These are phyloP conservation scores for Chironomus striatipennis DNA, from an alignment of 1,140 invertebrate genomes.

Conservation along the genomic window DNA sequence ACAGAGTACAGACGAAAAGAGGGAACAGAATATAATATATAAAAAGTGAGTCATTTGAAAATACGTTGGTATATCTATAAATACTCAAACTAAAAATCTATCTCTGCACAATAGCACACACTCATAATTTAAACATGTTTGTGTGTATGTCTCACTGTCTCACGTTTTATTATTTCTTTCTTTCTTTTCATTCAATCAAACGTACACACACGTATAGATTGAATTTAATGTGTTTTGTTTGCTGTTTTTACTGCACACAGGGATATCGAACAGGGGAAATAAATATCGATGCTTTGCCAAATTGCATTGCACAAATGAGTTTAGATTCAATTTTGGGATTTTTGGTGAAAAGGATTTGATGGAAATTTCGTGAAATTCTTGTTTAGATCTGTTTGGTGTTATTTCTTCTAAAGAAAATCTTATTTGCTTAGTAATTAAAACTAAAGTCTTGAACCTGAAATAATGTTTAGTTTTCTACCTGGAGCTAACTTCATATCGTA, in stretches of 20 bases:
- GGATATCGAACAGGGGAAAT: not conserved
- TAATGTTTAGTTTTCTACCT: no score
- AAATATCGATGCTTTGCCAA: not conserved
- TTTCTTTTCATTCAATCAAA: not conserved
- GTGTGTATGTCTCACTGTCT: not conserved
- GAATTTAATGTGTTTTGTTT: not conserved
- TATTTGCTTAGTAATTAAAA: no score
- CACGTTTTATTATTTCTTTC: not conserved
- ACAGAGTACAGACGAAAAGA: not conserved
- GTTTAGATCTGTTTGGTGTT: no score
- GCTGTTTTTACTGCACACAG: not conserved
- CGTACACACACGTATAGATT: not conserved
- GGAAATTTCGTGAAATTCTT: no score
- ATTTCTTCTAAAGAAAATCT: no score
- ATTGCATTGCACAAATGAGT: no score
- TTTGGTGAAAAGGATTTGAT: no score
- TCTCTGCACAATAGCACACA: not conserved
- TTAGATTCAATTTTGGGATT: no score
- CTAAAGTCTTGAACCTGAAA: no score
- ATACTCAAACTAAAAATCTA: conserved; percentile 1
- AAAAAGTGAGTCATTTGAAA: conserved; percentile 3
- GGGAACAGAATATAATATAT: not conserved
- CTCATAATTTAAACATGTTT: not conserved
- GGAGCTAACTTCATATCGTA: no score
- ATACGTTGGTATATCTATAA: not conserved